Evolutionary conservation across 2,888 invertebrate genomes (phyloP).

Genomic region (Salticus scenicus): DNA sequence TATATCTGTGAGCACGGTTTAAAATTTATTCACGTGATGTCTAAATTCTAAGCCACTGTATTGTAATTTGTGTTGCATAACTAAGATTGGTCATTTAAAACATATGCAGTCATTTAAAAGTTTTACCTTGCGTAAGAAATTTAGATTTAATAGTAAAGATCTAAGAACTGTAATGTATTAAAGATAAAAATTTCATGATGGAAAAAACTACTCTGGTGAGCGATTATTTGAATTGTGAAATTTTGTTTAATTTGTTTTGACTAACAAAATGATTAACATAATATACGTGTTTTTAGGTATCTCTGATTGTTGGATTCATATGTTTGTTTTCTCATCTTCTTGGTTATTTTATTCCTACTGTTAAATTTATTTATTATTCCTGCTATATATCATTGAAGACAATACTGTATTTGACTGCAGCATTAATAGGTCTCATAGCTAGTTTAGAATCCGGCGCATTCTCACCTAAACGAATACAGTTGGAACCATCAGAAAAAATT

Average conservation of each 20-base stretch:
- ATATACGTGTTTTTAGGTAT: neutral
- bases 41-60: no score
- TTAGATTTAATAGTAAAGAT: no score
- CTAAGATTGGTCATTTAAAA: no score
- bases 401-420: slow-evolving; percentile 23
- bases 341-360: slow-evolving; percentile 39
- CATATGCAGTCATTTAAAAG: no score
- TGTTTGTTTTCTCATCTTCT: slow-evolving; percentile 35
- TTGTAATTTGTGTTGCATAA: no score
- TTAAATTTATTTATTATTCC: slow-evolving; percentile 37
- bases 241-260: neutral
- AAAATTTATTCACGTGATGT: no score
- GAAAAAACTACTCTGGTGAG: no score
- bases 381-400: slow-evolving; percentile 33
- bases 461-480: slow-evolving; percentile 17
- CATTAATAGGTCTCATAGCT: slow-evolving; percentile 24
- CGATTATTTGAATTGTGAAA: neutral
- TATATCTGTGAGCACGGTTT: no score
- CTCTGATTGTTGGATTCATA: neutral
- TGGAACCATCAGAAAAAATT: slow-evolving; percentile 31
- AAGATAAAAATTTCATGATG: no score
- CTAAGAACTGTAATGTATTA: no score
- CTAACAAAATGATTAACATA: neutral
- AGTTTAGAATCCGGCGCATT: slow-evolving; percentile 34
- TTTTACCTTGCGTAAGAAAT: no score